Evolutionary conservation across 1,140 invertebrate genomes (phyloP).

Genomic region (Latrodectus geometricus): DNA sequence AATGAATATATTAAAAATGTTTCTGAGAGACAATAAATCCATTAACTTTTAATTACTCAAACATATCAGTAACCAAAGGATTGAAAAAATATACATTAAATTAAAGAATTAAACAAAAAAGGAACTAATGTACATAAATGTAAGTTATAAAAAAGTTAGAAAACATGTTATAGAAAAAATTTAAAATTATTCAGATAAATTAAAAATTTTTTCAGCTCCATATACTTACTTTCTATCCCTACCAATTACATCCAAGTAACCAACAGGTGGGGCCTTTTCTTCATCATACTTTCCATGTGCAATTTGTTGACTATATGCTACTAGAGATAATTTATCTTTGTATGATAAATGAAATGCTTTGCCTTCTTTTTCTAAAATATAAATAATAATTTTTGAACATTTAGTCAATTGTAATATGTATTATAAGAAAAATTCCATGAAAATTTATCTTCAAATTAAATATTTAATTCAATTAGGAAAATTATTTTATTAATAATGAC

Average conservation of each 20-base stretch:
- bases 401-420: not conserved
- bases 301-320: slow-evolving; percentile 93
- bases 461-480: not conserved
- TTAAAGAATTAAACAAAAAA: no score
- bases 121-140: no score
- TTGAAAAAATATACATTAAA: no score
- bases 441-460: not conserved
- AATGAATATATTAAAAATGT: no score
- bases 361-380: slow-evolving; percentile 89
- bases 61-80: no score
- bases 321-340: slow-evolving; percentile 89
- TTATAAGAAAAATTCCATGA: not conserved
- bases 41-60: no score
- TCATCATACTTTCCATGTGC: slow-evolving; percentile 84
- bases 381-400: slow-evolving; percentile 54
- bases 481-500: not conserved
- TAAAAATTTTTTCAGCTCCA: not conserved
- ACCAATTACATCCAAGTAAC: slow-evolving; percentile 95
- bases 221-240: slow-evolving; percentile 81
- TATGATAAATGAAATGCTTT: slow-evolving; percentile 95
- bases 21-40: no score
- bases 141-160: not conserved
- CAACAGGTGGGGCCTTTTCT: slow-evolving; percentile 83
- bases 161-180: not conserved
- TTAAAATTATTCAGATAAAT: not conserved